Conservation (phyloP, 2,113 vertebrate species). For the Nyctibius bracteatus region DNA sequence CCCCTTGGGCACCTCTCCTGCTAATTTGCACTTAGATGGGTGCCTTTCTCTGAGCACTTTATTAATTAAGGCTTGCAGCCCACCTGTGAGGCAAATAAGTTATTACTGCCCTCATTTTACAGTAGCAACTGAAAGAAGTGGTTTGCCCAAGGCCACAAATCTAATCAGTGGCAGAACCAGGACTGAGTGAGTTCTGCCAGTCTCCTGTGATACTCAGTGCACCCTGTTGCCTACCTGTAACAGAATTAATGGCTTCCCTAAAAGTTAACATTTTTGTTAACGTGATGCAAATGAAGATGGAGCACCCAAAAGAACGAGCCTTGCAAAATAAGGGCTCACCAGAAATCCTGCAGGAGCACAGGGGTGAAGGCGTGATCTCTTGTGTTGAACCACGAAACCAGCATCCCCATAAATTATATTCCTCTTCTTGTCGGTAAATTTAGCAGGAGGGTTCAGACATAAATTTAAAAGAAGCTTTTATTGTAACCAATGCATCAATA, state of each 20-base stretch:
- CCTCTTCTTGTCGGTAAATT: background rate
- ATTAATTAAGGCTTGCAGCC: constrained; percentile 63
- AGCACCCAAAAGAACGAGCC: background rate
- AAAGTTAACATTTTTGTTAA: background rate
- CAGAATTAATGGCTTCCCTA: background rate
- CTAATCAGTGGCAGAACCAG: constrained; percentile 48
- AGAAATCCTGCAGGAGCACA: background rate
- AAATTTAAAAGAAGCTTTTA: constrained; percentile 51
- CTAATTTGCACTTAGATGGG: constrained; percentile 65
- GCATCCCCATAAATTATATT: background rate
- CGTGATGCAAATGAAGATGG: background rate
- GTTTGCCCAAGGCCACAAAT: constrained; percentile 47
- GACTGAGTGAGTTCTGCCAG: background rate
- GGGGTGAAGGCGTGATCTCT: background rate
- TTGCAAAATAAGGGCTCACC: background rate
- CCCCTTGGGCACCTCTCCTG: constrained; percentile 32
- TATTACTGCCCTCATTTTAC: constrained; percentile 61
- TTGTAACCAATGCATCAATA: background rate
- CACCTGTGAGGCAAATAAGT: constrained; percentile 52
- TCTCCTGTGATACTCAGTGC: background rate
- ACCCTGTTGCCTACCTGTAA: background rate
- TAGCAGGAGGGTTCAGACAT: constrained; percentile 3
- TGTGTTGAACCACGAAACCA: background rate
- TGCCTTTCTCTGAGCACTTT: constrained; percentile 48
- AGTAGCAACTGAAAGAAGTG: constrained; percentile 2